A percentile compares a stretch with the other conserved stretches of the same genome.
Conservation (phyloP, 2,888 invertebrate genomes). For the Scaptomyza parva region DNA sequence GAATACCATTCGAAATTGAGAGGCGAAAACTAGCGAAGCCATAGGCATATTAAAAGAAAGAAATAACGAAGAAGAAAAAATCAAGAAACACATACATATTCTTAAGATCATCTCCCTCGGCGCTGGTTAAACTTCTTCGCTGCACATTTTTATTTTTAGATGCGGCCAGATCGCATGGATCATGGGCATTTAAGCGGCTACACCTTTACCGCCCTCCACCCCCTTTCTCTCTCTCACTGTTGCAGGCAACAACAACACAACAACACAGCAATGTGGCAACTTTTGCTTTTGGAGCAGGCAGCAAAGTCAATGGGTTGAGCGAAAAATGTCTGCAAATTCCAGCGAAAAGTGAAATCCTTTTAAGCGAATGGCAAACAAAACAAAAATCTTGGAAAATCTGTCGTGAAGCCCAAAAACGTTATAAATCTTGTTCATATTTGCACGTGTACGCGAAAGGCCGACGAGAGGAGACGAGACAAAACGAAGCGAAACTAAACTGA, state of each 20-base stretch:
- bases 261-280: slow-evolving; percentile 22
- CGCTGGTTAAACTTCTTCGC: slow-evolving; percentile 13
- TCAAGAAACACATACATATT: slow-evolving; percentile 20
- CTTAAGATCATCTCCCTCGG: slow-evolving; percentile 52
- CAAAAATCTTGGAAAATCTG: slow-evolving; percentile 64
- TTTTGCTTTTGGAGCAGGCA: slow-evolving; percentile 38
- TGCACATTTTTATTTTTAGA: slow-evolving; percentile 51
- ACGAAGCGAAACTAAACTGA: slow-evolving; percentile 21
- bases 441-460: too few species aligned
- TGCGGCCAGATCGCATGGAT: slow-evolving; percentile 34
- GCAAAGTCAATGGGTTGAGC: slow-evolving; percentile 41
- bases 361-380: slow-evolving; percentile 62
- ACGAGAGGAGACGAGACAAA: too few species aligned
- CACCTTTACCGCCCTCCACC: neutral
- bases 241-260: too few species aligned
- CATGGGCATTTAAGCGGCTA: slow-evolving; percentile 43
- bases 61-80: neutral
- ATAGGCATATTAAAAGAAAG: neutral
- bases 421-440: slow-evolving; percentile 78
- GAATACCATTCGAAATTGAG: slow-evolving; percentile 22
- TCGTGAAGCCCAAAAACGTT: slow-evolving; percentile 60
- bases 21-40: slow-evolving; percentile 19
- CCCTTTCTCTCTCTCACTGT: neutral
- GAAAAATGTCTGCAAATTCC: slow-evolving; percentile 50
- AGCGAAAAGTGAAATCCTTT: slow-evolving; percentile 78